Evolutionary conservation across 2,113 vertebrate genomes (phyloP), one percentile per base, ranked within the genome.

Genomic region (Speoplatyrhinus poulsoni): DNA sequence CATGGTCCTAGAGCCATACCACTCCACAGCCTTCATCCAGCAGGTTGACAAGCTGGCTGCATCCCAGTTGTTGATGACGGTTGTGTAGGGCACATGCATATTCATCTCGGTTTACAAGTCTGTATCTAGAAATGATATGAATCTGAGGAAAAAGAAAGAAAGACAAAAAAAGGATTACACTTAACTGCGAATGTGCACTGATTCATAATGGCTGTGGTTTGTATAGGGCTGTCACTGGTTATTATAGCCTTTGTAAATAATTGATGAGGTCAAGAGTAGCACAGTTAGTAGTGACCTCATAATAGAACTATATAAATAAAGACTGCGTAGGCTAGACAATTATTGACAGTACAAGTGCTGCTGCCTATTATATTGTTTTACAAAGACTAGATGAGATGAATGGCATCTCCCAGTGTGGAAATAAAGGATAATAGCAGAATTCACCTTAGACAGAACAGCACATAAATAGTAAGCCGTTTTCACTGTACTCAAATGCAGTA

Each of bases 31-130:
- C 10, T 50, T 50, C 49, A 50, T 50, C 49, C 36, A 50, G 13
- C 49, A 50, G 49, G 49, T 50, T 50, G 49, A 50, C 49, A 50
- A 50, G 49, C 49, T 50, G 33, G 50, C 19, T 32, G 62, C 3
- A 57, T 65, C 49, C 3, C 3, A 10, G n/a, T 26, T 41, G 36
- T 41, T 41, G 36, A 6, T 41, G 36, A 7, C 36, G 4, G 36
- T 41, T 41, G 7, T 41, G 36, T 41, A 41, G 36, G 36, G 36
- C 36, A 8, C 7, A 8, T 41, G 7, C 36, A 41, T 5, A 41
- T 0, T 60, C 32, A 64, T 65, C 60, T 70, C 46, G 67, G 12
- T 76, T 73, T 55, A 63, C 46, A 70, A 41, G 64, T 62, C 13
- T 26, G 36, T 50, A 1, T 50, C 49, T 50, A 4, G 49, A 41